Evolutionary conservation across 2,888 invertebrate species (phyloP).

Genomic region (Cantharis flavilabris): DNA sequence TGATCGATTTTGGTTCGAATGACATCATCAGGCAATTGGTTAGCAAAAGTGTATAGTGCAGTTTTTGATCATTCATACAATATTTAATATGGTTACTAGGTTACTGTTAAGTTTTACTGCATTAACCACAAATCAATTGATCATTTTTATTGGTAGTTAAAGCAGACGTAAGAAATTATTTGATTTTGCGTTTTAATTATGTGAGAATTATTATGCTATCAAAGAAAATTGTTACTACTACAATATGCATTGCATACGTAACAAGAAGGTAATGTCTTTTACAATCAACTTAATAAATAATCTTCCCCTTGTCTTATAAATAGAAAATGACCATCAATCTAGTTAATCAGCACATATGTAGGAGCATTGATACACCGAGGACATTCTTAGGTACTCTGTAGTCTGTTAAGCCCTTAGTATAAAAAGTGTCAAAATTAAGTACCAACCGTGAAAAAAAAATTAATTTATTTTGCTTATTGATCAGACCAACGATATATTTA

Average conservation of each 20-base stretch:
- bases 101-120: background rate
- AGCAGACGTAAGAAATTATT: background rate
- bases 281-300: slow-evolving; percentile 10
- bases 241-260: background rate
- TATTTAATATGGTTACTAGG: background rate
- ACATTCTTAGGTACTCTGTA: background rate
- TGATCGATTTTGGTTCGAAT: background rate
- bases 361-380: background rate
- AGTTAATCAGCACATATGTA: slow-evolving; percentile 1
- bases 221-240: background rate
- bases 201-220: background rate
- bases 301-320: slow-evolving; percentile 12
- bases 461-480: too few relatives aligned
- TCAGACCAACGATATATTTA: too few relatives aligned
- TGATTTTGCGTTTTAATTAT: background rate
- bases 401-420: background rate
- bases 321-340: slow-evolving; percentile 20
- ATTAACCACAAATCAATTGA: background rate
- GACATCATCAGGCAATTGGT: background rate
- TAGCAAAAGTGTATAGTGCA: background rate
- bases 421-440: background rate
- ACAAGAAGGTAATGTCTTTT: background rate
- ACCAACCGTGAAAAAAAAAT: background rate
- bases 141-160: background rate
- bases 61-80: too few relatives aligned